Evolutionary conservation across 2,797 vertebrate genomes (phyloP).

Genomic region (Fistularia commersonii): DNA sequence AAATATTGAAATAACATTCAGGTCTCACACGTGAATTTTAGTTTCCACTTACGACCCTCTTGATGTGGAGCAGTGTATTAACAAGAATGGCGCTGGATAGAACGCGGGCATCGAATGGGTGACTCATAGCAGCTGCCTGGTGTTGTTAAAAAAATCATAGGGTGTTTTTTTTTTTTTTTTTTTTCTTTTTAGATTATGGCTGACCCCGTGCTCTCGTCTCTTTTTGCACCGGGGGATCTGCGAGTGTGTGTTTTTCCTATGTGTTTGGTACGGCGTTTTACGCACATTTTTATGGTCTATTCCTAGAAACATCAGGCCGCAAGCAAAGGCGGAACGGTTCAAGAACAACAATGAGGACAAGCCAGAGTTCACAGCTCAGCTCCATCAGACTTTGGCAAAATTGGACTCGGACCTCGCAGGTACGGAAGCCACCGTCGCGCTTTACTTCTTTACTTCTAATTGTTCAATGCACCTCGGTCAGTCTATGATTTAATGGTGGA

Average conservation of each 20-base stretch:
- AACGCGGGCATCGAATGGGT: constrained; percentile 14
- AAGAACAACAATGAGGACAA: constrained; percentile 63
- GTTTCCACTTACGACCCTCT: not conserved
- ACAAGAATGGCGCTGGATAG: constrained; percentile 8
- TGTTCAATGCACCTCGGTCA: no score
- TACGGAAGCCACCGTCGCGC: constrained; percentile 29
- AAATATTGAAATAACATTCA: no score
- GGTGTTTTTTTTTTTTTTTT: constrained; percentile 3
- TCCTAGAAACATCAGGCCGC: constrained; percentile 39
- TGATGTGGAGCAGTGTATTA: constrained; percentile 11
- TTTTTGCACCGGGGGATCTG: constrained; percentile 3
- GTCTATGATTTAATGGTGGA: no score
- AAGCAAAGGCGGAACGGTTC: constrained; percentile 33
- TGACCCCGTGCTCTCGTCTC: not conserved
- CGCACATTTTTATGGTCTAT: constrained; percentile 28
- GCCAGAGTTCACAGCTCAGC: constrained; percentile 53
- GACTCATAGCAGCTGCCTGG: constrained; percentile 4
- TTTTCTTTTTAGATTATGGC: not conserved
- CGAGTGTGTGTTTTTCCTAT: not conserved
- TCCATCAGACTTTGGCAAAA: constrained; percentile 75
- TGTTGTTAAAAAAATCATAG: not conserved
- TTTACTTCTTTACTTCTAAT: not conserved
- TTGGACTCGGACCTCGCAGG: constrained; percentile 80
- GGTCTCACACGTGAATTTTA: no score
- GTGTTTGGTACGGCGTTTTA: constrained; percentile 7